A percentile compares a stretch with the other conserved stretches of the same genome.
These are phyloP conservation scores for Orthosia gothica DNA, from an alignment of 2,888 invertebrate species.

Conservation along the genomic window DNA sequence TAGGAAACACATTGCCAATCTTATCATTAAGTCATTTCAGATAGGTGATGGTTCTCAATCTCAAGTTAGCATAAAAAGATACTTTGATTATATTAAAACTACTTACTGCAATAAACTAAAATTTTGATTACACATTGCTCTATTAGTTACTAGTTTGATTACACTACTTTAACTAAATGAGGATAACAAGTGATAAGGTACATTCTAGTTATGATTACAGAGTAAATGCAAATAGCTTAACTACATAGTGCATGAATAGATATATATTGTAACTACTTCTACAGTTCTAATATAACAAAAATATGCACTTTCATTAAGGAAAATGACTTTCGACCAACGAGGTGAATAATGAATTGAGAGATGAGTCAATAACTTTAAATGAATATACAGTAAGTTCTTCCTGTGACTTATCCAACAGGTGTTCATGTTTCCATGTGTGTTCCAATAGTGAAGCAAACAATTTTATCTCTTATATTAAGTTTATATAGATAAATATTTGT, in stretches of 20 bases:
- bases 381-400: neutral
- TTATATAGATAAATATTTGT: neutral
- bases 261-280: conserved; percentile 1
- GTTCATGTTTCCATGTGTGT: too few relatives aligned
- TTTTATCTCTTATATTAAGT: too few relatives aligned
- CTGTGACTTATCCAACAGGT: too few relatives aligned
- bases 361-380: conserved; percentile 4
- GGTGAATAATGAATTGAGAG: neutral
- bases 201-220: conserved; percentile 35
- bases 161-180: conserved; percentile 25
- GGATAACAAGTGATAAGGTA: conserved; percentile 19
- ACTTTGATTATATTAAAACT: neutral
- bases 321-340: conserved; percentile 3
- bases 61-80: conserved; percentile 23
- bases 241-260: conserved; percentile 29
- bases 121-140: conserved; percentile 31
- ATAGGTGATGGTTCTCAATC: conserved; percentile 15
- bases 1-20: neutral
- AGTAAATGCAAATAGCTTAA: conserved; percentile 52
- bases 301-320: conserved; percentile 8
- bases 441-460: too few relatives aligned
- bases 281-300: conserved; percentile 6
- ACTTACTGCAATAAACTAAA: conserved; percentile 10
- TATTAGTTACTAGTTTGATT: conserved; percentile 20
- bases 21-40: neutral